phyloP scores from a whole-genome alignment of 2,888 invertebrate genomes.

The Rhimphoctona megacephalus region DNA sequence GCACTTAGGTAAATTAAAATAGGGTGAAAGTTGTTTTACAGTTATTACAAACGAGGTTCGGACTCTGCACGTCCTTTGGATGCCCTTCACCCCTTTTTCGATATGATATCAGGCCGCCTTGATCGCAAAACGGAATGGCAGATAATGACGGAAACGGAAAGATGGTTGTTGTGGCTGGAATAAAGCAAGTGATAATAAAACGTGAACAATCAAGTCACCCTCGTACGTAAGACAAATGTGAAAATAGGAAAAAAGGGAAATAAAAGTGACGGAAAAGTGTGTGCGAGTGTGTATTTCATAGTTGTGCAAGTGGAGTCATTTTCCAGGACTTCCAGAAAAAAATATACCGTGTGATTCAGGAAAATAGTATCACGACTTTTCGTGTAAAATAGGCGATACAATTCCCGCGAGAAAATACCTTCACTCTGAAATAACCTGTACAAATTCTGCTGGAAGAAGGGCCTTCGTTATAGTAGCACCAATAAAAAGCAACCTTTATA shows the following conservation, averaged over 20 bases:
- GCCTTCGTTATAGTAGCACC: conserved; percentile 71
- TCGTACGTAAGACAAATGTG: conserved; percentile 71
- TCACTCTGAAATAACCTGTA: conserved; percentile 61
- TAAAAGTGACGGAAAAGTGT: conserved; percentile 28
- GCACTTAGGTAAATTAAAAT: conserved; percentile 63
- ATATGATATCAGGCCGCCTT: conserved; percentile 12
- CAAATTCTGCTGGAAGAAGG: conserved; percentile 51
- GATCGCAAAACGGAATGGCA: conserved; percentile 26
- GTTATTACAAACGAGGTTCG: conserved; percentile 53
- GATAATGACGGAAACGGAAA: conserved; percentile 32
- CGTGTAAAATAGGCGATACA: conserved; percentile 3
- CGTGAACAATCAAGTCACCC: conserved; percentile 78
- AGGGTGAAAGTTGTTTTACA: conserved; percentile 38
- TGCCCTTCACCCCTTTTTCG: not conserved
- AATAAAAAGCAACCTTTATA: conserved; percentile 82
- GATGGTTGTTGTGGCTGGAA: conserved; percentile 44
- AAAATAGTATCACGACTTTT: conserved; percentile 26
- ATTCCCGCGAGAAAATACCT: conserved; percentile 36
- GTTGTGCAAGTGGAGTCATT: conserved; percentile 20
- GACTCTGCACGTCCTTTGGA: conserved; percentile 19
- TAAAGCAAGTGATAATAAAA: conserved; percentile 82
- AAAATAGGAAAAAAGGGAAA: conserved; percentile 54
- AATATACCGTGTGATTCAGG: conserved; percentile 46
- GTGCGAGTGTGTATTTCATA: conserved; percentile 11
- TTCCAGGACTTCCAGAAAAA: conserved; percentile 45